Percentiles rank a stretch among this genome's conserved stretches.
These are phyloP conservation scores for Zele albiditarsus DNA, from an alignment of 2,888 invertebrate genomes.

Conservation along the genomic window DNA sequence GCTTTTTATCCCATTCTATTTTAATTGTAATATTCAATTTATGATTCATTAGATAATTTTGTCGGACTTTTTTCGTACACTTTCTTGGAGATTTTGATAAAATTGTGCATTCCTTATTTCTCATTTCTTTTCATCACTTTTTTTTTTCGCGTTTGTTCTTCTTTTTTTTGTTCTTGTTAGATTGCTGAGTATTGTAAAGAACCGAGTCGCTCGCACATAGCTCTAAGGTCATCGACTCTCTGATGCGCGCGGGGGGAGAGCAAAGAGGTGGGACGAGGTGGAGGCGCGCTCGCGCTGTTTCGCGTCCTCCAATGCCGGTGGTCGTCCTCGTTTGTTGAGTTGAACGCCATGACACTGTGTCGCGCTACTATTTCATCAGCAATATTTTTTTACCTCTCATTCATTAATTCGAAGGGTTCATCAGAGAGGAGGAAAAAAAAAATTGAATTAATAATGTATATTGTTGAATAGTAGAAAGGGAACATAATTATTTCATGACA, in stretches of 20 bases:
- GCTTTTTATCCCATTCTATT: background rate
- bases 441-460: no score
- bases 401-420: background rate
- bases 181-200: slow-evolving; percentile 19
- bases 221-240: slow-evolving; percentile 49
- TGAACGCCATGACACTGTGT: slow-evolving; percentile 9
- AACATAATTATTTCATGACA: no score
- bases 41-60: background rate
- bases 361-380: background rate
- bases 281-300: slow-evolving; percentile 17
- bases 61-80: background rate
- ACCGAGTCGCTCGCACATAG: slow-evolving; percentile 31
- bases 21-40: background rate
- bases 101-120: background rate
- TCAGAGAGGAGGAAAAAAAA: no score
- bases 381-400: background rate
- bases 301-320: slow-evolving; percentile 16
- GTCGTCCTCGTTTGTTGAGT: slow-evolving; percentile 20
- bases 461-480: no score
- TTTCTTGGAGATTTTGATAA: background rate
- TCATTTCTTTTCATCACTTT: background rate
- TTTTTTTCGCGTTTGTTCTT: background rate
- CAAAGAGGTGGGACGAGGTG: slow-evolving; percentile 9
- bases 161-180: background rate
- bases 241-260: slow-evolving; percentile 22